Evolutionary conservation across 2,888 invertebrate species (phyloP).

Genomic region (Archaeoteleia sp.): DNA sequence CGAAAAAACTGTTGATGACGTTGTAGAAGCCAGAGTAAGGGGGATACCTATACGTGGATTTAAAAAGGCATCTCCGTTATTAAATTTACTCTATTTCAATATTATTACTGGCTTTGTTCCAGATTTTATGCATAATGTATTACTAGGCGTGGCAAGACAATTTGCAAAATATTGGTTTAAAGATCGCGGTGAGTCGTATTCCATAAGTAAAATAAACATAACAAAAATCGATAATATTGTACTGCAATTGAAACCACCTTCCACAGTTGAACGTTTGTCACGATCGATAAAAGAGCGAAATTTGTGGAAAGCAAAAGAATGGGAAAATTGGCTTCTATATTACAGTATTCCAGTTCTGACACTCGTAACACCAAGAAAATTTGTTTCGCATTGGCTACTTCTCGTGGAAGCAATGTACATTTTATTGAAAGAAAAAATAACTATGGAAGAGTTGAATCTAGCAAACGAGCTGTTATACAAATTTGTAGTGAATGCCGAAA

Average conservation of each 20-base stretch:
- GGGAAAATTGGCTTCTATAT: constrained; percentile 50
- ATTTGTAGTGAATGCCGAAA: constrained; percentile 50
- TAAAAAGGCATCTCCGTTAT: too few species aligned
- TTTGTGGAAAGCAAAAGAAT: constrained; percentile 54
- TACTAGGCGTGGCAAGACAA: constrained; percentile 32
- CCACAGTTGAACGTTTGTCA: constrained; percentile 12
- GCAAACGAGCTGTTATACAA: constrained; percentile 39
- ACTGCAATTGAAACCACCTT: too few species aligned
- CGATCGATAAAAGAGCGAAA: constrained; percentile 33
- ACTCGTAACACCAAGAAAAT: constrained; percentile 34
- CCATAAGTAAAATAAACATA: too few species aligned
- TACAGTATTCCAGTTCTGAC: too few species aligned
- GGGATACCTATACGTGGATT: too few species aligned
- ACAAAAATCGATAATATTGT: too few species aligned
- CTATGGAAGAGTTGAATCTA: constrained; percentile 30
- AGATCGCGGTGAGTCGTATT: too few species aligned
- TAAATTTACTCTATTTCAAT: neutral
- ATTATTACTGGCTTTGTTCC: constrained; percentile 35
- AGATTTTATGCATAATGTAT: constrained; percentile 50
- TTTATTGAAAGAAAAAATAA: constrained; percentile 44
- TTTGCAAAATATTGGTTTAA: too few species aligned
- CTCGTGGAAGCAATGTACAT: constrained; percentile 46
- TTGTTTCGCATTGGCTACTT: constrained; percentile 55
- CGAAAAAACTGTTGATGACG: too few species aligned
- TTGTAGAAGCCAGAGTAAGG: too few species aligned